Evolutionary conservation across 1,140 invertebrate genomes (phyloP), one percentile per base, ranked within the genome.

Genomic region (Carcinoscorpius rotundicauda): DNA sequence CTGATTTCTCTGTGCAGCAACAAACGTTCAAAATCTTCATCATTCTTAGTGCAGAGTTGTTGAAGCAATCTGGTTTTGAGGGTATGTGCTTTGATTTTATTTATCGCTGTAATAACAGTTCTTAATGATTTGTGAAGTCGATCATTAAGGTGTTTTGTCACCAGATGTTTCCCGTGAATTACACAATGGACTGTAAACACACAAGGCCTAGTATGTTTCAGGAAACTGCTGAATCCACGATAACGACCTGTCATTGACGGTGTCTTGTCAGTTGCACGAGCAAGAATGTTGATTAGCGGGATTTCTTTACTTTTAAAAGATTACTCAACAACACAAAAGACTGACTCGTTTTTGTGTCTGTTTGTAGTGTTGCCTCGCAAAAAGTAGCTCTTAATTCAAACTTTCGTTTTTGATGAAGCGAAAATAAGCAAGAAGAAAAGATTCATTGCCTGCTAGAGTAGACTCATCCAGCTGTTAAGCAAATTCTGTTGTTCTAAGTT

Each of bases 211-310:
- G 66, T 61, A 55, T 66, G 69, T 74, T 75, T 29, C 53, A 75
- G 69, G 61, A 69, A 68, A 48, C 63, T 66, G 51, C 71, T 61
- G 62, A 75, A 74, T 57, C 65, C 67, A 64, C 66, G 51, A 71
- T 61, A 62, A 75, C 73, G 56, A 64, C 67, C 63, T 63, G 68
- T 61, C 71, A 73, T 74, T 49, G 72, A 64, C 58, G 65, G 70
- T 68, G 70, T 69, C 62, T 69, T 72, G 72, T 76, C 73, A 57
- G 71, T 75, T 66, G 73, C 73, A 67, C 69, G 64, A 61, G 71
- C 71, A 55, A 74, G 62, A 62, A 75, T 75, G 74, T 76, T 74
- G 60, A 61, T 70, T 50, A 75, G 64, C 48, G 69, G 70, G 63
- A 74, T 70, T 59, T 65, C 65, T 66, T 73, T 72, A 65, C 68